Evolutionary conservation across 2,113 vertebrate genomes (phyloP), one percentile per base, ranked within the genome.

Genomic region (Melanerpes aurifrons): DNA sequence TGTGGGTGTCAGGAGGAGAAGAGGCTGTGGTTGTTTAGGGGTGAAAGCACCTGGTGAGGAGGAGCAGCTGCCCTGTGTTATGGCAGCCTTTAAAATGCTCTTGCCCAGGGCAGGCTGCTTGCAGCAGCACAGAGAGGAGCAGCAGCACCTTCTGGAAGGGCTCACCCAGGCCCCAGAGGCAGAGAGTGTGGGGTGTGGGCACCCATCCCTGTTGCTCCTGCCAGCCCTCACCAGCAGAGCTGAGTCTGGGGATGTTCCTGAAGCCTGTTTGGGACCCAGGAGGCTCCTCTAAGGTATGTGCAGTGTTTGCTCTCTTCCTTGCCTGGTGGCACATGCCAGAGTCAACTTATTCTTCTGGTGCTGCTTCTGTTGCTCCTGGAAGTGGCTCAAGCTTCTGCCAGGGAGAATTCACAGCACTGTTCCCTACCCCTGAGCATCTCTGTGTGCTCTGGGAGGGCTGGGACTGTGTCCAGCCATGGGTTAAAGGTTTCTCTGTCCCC

Each of bases 361-460:
- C 26, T 19, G 3, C 21, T 20, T 15, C 17, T 50, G 19, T 1
- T 45, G 62, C 2, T n/a, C 4, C 0, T 4, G 13, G n/a, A 40
- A 22, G 6, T 2, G 32, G 11, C 14, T 28, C 0, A 1, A 7
- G 14, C 6, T 12, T 37, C 25, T 3, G 24, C 3, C 1, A 25
- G 35, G 63, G 56, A 7, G n/a, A 17, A 4, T 0, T 0, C 0
- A 7, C 1, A 40, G 45, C 21, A 1, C 31, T 2, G 0, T 7
- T 29, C 10, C 48, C 26, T 1, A 1, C 7, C 71, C 53, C 25
- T 1, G 2, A 12, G 29, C 7, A 10, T 9, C 58, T 2, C 0
- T 2, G 2, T 6, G 29, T 53, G 24, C 20, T 29, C 57, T 3
- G 12, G 20, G 50, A 15, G 7, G 6, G 3, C 8, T 2, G 20